Evolutionary conservation across 2,797 vertebrate genomes (phyloP).

Genomic region (Crenuchus spilurus): DNA sequence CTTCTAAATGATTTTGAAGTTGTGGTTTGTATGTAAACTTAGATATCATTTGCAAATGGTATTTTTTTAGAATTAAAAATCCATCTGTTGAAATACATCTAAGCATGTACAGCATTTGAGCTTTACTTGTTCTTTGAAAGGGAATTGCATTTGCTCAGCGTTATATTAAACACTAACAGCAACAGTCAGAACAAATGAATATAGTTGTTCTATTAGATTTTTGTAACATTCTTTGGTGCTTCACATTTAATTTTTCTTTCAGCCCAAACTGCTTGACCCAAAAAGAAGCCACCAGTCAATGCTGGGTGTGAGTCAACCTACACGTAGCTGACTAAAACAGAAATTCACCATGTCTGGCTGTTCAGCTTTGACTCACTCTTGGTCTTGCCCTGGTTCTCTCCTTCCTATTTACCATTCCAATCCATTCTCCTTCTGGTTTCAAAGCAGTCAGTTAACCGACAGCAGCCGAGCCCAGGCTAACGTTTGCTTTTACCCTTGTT

Average conservation of each 20-base stretch:
- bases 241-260: neutral
- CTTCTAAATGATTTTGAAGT: too few relatives aligned
- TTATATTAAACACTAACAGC: too few relatives aligned
- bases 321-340: neutral
- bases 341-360: neutral
- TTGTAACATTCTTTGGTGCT: neutral
- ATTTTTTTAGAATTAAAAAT: too few relatives aligned
- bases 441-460: neutral
- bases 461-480: neutral
- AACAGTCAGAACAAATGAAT: too few relatives aligned
- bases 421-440: neutral
- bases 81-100: too few relatives aligned
- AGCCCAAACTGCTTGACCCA: neutral
- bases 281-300: neutral
- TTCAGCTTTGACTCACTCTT: slow-evolving; percentile 27
- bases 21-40: too few relatives aligned
- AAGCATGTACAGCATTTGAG: too few relatives aligned
- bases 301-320: neutral
- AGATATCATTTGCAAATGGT: too few relatives aligned
- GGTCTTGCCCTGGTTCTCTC: neutral
- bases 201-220: too few relatives aligned
- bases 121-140: too few relatives aligned
- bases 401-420: neutral
- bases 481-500: neutral
- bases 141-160: too few relatives aligned